phyloP scores from a whole-genome alignment of 1,140 invertebrate genomes.

The Bradynema listronoti region DNA sequence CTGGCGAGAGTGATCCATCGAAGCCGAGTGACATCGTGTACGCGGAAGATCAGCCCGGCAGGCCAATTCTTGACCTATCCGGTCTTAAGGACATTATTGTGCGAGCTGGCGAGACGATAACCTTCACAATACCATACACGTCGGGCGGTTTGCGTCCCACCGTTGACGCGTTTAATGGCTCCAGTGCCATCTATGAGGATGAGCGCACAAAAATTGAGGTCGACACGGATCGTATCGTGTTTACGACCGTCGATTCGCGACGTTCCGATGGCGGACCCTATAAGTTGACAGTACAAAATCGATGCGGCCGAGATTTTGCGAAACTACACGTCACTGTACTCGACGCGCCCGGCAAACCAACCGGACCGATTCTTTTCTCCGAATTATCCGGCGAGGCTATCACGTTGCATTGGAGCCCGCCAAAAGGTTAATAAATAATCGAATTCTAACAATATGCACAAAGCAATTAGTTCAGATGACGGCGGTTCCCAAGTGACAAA shows the following conservation, averaged over 20 bases:
- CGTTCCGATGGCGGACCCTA: constrained; percentile 81
- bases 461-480: constrained; percentile 68
- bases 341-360: constrained; percentile 60
- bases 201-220: constrained; percentile 55
- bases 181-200: constrained; percentile 49
- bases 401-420: constrained; percentile 88
- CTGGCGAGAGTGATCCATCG: constrained; percentile 83
- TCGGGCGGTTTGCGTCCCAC: constrained; percentile 83
- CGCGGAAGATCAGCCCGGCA: constrained; percentile 82
- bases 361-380: constrained; percentile 74
- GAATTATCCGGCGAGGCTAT: constrained; percentile 90
- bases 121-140: constrained; percentile 84
- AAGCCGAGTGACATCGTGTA: constrained; percentile 75
- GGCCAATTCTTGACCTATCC: constrained; percentile 84
- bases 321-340: constrained; percentile 53
- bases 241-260: constrained; percentile 84
- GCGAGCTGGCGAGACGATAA: constrained; percentile 90
- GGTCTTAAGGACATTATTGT: constrained; percentile 89
- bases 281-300: constrained; percentile 79
- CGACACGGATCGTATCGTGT: constrained; percentile 74
- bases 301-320: constrained; percentile 52
- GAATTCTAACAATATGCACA: constrained; percentile 48
- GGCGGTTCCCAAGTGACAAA: constrained; percentile 76
- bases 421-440: constrained; percentile 72
- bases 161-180: constrained; percentile 72